Conservation (phyloP, 1,140 invertebrate genomes). For the Venturia canescens region DNA sequence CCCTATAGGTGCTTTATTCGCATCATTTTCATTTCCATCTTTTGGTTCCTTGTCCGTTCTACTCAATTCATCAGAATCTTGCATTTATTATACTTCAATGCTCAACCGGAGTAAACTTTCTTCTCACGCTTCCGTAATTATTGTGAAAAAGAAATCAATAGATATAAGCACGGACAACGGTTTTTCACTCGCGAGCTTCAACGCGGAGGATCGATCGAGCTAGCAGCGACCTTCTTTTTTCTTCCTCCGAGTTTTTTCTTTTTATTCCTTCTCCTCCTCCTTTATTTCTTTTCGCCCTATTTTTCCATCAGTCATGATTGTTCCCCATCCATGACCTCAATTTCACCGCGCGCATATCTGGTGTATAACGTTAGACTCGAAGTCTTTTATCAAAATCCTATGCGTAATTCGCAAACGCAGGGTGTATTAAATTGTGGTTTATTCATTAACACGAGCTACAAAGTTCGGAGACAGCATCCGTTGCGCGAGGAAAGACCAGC, state of each 20-base stretch:
- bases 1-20: neutral
- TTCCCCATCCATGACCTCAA: neutral
- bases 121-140: neutral
- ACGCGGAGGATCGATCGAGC: neutral
- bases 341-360: neutral
- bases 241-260: neutral
- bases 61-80: neutral
- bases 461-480: too few relatives aligned
- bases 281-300: neutral
- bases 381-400: neutral
- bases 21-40: neutral
- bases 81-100: neutral
- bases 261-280: neutral
- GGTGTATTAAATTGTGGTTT: too few relatives aligned
- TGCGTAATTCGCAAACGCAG: too few relatives aligned
- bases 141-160: neutral
- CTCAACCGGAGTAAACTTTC: neutral
- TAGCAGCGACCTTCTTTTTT: neutral
- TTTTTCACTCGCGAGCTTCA: neutral
- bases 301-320: constrained; percentile 2
- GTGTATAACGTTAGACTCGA: neutral
- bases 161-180: neutral
- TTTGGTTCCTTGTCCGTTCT: neutral
- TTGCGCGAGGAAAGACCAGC: too few relatives aligned
- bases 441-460: too few relatives aligned